Evolutionary conservation across 64 coral and sea anemone species (phyloP).

Genomic region (Platygyra sinensis): DNA sequence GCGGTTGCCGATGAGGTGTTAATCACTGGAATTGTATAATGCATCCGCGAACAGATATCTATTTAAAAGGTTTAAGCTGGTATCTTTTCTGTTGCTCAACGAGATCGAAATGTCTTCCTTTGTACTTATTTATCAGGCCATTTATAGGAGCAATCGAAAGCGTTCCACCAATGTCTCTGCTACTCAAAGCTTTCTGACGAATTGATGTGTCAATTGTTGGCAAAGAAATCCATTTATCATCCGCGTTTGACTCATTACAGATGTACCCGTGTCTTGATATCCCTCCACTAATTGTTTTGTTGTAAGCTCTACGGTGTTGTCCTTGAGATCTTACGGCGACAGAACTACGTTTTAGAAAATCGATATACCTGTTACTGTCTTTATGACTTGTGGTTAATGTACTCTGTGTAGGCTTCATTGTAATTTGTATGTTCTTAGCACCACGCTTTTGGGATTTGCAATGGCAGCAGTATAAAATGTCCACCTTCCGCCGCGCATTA

Average conservation of each 20-base stretch:
- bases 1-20: not conserved
- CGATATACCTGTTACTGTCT: not conserved
- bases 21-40: not conserved
- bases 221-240: constrained; percentile 3
- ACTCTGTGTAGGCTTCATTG: not conserved
- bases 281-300: not conserved
- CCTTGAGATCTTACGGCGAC: not conserved
- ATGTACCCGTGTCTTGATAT: not conserved
- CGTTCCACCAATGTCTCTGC: not conserved
- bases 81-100: constrained; percentile 20
- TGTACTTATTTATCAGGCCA: constrained; percentile 5
- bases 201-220: constrained; percentile 26
- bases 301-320: not conserved
- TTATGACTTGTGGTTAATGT: not conserved
- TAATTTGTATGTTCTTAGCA: not conserved
- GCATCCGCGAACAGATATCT: not conserved
- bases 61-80: constrained; percentile 24
- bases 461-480: constrained; percentile 10
- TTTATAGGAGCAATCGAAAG: constrained; percentile 5
- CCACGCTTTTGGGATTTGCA: not conserved
- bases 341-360: constrained; percentile 32
- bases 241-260: not conserved
- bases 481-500: not conserved
- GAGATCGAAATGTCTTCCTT: not conserved
- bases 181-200: not conserved